phyloP scores from a whole-genome alignment of 2,113 vertebrate genomes.

The Paramisgurnus dabryanus region DNA sequence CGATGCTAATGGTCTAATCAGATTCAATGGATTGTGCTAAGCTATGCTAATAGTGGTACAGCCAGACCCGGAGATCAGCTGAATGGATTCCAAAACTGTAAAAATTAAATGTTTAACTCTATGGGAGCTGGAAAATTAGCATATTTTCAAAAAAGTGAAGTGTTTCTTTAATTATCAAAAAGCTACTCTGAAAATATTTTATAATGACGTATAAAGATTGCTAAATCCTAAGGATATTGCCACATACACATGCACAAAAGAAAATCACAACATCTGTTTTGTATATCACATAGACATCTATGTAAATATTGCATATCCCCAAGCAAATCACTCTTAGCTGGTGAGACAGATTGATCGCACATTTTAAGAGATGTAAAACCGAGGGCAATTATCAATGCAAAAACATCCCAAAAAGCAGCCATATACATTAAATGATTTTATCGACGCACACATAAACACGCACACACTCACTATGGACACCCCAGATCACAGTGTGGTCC shows the following conservation, averaged over 20 bases:
- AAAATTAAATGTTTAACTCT: no score
- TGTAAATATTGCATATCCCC: constrained; percentile 2
- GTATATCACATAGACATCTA: background rate
- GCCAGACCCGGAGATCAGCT: no score
- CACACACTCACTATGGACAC: background rate
- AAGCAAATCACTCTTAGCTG: background rate
- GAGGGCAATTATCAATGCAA: constrained; percentile 41
- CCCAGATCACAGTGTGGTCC: background rate
- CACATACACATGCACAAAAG: background rate
- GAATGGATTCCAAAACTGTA: no score
- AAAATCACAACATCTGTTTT: background rate
- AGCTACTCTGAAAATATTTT: background rate
- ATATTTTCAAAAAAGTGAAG: no score
- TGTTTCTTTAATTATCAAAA: background rate
- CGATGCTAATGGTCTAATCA: no score
- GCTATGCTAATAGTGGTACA: no score
- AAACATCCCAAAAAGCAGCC: constrained; percentile 26
- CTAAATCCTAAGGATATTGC: background rate
- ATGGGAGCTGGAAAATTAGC: no score
- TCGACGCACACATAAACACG: background rate
- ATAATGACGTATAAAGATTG: background rate
- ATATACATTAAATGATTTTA: constrained; percentile 23
- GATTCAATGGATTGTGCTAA: no score
- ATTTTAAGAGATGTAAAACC: constrained; percentile 30
- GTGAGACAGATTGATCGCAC: constrained; percentile 16